These are phyloP conservation scores for Zhuqinia jingwanae DNA, from an alignment of 2,888 invertebrate genomes.

Conservation along the genomic window DNA sequence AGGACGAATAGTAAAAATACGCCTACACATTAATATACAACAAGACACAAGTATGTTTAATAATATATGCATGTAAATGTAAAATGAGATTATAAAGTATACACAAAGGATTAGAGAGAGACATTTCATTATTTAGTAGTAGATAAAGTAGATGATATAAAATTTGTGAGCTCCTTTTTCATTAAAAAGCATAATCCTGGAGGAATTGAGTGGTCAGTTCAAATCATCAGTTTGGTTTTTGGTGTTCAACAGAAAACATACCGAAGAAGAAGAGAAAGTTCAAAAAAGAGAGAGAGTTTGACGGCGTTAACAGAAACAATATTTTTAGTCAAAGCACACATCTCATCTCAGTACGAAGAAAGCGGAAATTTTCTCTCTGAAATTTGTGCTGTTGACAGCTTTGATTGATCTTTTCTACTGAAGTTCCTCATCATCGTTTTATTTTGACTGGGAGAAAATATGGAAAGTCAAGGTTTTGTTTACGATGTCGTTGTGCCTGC, in stretches of 20 bases:
- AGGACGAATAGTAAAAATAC: not conserved
- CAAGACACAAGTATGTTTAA: constrained; percentile 7
- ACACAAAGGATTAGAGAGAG: not conserved
- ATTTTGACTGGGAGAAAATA: not conserved
- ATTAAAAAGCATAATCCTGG: constrained; percentile 42
- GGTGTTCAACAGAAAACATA: not conserved
- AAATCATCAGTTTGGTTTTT: constrained; percentile 5
- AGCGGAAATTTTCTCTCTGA: no score
- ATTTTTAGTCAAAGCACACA: not conserved
- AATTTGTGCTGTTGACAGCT: constrained; percentile 21
- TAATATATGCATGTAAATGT: not conserved
- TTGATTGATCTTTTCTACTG: constrained; percentile 40
- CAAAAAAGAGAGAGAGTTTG: not conserved
- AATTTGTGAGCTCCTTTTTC: constrained; percentile 3
- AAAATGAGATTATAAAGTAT: constrained; percentile 27
- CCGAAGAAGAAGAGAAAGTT: not conserved
- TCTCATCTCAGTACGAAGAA: no score
- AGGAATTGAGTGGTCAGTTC: constrained; percentile 51
- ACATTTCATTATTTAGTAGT: not conserved
- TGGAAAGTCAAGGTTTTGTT: not conserved
- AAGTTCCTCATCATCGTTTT: not conserved
- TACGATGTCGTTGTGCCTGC: constrained; percentile 15
- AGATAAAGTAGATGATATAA: not conserved
- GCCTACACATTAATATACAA: constrained; percentile 49
- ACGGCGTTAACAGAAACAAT: not conserved